phyloP scores from a whole-genome alignment of 1,140 invertebrate species.

The Brachionus rubens region DNA sequence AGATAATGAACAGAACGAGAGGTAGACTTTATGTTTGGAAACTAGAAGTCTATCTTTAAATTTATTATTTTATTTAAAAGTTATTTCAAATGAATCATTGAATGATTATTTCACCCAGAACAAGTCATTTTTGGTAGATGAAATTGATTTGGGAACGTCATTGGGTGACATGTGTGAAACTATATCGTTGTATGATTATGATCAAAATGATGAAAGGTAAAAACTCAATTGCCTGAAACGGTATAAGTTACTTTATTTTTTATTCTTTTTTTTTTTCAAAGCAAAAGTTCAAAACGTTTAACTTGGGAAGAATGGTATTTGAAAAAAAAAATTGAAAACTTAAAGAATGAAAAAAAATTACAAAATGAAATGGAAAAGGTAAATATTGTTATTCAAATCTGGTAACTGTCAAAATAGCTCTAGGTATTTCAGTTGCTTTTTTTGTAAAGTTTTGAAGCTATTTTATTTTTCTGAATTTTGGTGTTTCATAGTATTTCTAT shows the following conservation, averaged over 20 bases:
- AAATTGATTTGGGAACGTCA: neutral
- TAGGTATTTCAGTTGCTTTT: too few species aligned
- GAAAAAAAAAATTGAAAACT: conserved; percentile 32
- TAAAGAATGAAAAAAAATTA: conserved; percentile 32
- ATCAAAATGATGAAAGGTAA: conserved; percentile 30
- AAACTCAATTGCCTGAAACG: too few species aligned
- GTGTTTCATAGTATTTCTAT: too few species aligned
- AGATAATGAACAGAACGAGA: conserved; percentile 9
- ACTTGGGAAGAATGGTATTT: conserved; percentile 46
- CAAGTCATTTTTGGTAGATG: neutral
- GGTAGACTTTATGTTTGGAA: neutral
- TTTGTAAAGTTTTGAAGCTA: too few species aligned
- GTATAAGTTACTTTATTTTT: neutral
- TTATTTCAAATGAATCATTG: neutral
- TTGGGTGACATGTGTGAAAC: conserved; percentile 28
- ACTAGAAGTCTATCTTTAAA: neutral
- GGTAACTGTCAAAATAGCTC: too few species aligned
- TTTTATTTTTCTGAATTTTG: too few species aligned
- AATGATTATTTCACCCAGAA: too few species aligned
- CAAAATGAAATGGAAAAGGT: conserved; percentile 1
- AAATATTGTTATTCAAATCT: too few species aligned
- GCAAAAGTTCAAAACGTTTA: neutral
- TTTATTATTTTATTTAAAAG: neutral
- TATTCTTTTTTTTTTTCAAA: neutral
- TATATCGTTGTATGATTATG: conserved; percentile 22